A percentile compares a stretch with the other conserved stretches of the same genome.
These are phyloP conservation scores for Pomacea maculata DNA, from an alignment of 1,140 invertebrate species.

Conservation along the genomic window DNA sequence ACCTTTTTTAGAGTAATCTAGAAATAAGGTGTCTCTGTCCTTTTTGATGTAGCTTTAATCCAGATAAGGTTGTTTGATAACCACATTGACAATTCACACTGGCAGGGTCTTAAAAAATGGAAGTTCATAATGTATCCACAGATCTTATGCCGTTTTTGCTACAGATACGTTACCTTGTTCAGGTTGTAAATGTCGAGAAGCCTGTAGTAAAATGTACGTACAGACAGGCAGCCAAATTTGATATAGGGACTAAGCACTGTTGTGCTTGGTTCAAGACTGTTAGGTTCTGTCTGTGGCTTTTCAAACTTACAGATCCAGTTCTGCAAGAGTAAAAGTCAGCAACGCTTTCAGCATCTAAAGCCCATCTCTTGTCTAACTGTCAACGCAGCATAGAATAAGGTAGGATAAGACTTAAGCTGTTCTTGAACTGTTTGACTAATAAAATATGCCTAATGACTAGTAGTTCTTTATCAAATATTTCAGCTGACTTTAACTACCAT, in stretches of 20 bases:
- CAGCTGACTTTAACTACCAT: too few species aligned
- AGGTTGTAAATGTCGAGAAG: slow-evolving; percentile 81
- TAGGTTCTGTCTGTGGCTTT: slow-evolving; percentile 87
- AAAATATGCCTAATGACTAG: too few species aligned
- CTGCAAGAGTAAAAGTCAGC: slow-evolving; percentile 66
- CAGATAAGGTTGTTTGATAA: too few species aligned
- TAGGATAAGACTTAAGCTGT: background rate
- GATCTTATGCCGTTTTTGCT: too few species aligned
- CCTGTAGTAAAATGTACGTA: slow-evolving; percentile 84
- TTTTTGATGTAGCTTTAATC: too few species aligned
- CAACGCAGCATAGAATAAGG: background rate
- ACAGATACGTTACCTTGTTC: slow-evolving; percentile 12
- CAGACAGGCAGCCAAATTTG: slow-evolving; percentile 87
- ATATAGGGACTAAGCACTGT: slow-evolving; percentile 88
- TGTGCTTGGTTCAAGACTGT: slow-evolving; percentile 79
- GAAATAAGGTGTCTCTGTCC: too few species aligned
- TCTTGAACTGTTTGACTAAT: background rate
- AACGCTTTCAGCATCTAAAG: background rate
- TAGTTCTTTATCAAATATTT: too few species aligned
- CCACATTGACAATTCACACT: too few species aligned
- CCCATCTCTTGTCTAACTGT: background rate
- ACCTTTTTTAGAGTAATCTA: too few species aligned
- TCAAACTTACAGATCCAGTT: slow-evolving; percentile 90
- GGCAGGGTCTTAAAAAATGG: too few species aligned
- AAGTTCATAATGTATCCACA: too few species aligned